Base-by-base conservation (phyloP, 2,888 invertebrate genomes). In the Sylvicola cinctus region DNA sequence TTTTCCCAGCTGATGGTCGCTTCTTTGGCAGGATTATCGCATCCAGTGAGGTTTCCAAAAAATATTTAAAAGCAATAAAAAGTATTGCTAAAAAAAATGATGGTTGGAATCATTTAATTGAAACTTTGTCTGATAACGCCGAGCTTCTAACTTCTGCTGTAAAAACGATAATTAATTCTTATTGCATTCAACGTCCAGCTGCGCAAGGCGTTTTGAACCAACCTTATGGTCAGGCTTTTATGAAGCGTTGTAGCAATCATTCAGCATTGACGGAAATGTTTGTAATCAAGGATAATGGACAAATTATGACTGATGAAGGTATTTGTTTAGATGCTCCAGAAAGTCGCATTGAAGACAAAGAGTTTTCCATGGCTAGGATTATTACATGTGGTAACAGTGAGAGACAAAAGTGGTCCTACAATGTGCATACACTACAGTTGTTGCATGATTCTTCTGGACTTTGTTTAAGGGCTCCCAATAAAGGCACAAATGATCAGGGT, bases 1-100 rank as follows among this genome's bases (percentile, higher is more conserved):
- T 93, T 54, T 81, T 96, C 47, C 96, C 96, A 0, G 76, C 72
- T 17, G 67, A 77, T 2, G 75, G 79, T 43, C 66, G 84, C 41
- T 85, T 87, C 61, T 87, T 96, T 50, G 96, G 95, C 25, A 74
- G 80, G 60, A 87, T 90, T 3, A 48, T 54, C 8, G 20, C 20
- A 6, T 20, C 20, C 4, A 20, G 20, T 8, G 20, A 20, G 8
- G 20, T 20, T 20, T 20, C 20, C 4, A 20, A 8, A 20, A 4
- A 20, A 20, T 20, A 20, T 20, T 4, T 4, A 20, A 20, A 20
- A 20, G 20, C 8, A 20, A 4, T 20, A 8, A 20, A 8, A 20
- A 8, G 8, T 6, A 20, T 20, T 20, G 20, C 20, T 8, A 20
- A 20, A 20, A 20, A 20, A 8, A 20, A 20, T 20, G 20, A 20